A percentile compares a stretch with the other conserved stretches of the same genome.
Conservation (phyloP, 2,113 vertebrate genomes). For the Hemiprocne comata region DNA sequence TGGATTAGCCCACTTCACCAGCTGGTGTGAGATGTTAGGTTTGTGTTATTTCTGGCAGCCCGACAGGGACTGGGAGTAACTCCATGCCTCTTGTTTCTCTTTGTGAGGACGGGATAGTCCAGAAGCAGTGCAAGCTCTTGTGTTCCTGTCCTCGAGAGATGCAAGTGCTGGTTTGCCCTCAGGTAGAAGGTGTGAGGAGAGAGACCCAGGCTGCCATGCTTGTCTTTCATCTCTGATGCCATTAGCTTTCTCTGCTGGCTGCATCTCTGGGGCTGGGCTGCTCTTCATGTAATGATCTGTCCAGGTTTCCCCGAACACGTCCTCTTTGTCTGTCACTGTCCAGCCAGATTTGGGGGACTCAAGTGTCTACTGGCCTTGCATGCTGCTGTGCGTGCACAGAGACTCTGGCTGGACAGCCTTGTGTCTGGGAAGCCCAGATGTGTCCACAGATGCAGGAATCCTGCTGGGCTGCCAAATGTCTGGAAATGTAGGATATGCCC, state of each 20-base stretch:
- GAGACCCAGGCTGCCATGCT: not conserved
- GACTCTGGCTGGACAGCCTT: not conserved
- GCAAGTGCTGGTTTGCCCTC: not conserved
- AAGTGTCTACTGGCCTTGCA: not conserved
- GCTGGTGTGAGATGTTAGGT: slow-evolving; percentile 52
- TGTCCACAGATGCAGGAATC: slow-evolving; percentile 45
- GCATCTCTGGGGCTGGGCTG: not conserved
- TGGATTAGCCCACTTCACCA: slow-evolving; percentile 36
- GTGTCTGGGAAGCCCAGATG: slow-evolving; percentile 12
- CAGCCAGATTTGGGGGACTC: not conserved
- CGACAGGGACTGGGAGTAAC: slow-evolving; percentile 1
- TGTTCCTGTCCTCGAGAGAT: not conserved
- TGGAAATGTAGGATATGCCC: slow-evolving; percentile 49
- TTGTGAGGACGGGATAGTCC: not conserved
- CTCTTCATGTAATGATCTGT: not conserved
- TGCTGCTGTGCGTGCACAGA: not conserved
- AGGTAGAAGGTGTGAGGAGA: not conserved
- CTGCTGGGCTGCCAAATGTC: not conserved
- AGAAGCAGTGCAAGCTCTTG: not conserved
- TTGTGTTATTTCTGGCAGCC: slow-evolving; percentile 66
- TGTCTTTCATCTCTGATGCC: not conserved
- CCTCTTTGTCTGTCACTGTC: not conserved
- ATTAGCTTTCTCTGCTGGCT: not conserved
- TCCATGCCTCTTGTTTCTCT: slow-evolving; percentile 22
- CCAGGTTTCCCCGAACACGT: not conserved